A percentile compares a stretch with the other conserved stretches of the same genome.
Conservation (phyloP, 2,113 vertebrate species). For the Albula goreensis region DNA sequence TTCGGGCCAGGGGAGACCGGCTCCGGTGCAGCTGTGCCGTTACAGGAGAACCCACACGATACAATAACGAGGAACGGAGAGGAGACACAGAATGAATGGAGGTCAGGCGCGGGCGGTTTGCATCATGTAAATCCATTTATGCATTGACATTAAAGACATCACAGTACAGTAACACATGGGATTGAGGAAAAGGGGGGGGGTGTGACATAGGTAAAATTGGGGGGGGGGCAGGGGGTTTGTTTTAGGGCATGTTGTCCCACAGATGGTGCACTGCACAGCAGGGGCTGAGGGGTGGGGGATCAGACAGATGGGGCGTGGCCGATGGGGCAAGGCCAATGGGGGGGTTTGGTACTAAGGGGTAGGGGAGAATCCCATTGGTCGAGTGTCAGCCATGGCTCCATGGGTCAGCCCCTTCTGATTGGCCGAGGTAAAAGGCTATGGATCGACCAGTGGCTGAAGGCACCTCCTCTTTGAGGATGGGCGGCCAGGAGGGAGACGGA, state of each 20-base stretch:
- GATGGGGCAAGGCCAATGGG: not conserved
- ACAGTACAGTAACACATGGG: not conserved
- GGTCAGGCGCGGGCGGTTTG: not conserved
- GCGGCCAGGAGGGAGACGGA: not conserved
- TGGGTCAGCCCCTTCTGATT: too few relatives aligned
- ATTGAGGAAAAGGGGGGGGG: too few relatives aligned
- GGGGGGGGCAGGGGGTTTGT: not conserved
- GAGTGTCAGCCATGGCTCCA: too few relatives aligned
- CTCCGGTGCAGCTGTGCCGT: too few relatives aligned
- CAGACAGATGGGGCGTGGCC: not conserved
- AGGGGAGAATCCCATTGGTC: too few relatives aligned
- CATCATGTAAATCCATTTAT: slow-evolving; percentile 20
- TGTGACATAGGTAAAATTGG: not conserved
- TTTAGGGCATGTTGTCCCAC: not conserved
- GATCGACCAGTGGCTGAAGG: not conserved
- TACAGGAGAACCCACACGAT: too few relatives aligned
- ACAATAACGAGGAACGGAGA: too few relatives aligned
- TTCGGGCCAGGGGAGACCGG: not conserved
- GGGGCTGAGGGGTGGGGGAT: too few relatives aligned
- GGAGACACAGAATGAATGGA: not conserved
- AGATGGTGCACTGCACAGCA: too few relatives aligned
- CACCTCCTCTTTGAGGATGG: not conserved
- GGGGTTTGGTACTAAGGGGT: too few relatives aligned
- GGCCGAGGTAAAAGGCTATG: not conserved
- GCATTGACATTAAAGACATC: slow-evolving; percentile 17